Conservation (phyloP, 2,888 invertebrate genomes). For the Microdon myrmicae region DNA sequence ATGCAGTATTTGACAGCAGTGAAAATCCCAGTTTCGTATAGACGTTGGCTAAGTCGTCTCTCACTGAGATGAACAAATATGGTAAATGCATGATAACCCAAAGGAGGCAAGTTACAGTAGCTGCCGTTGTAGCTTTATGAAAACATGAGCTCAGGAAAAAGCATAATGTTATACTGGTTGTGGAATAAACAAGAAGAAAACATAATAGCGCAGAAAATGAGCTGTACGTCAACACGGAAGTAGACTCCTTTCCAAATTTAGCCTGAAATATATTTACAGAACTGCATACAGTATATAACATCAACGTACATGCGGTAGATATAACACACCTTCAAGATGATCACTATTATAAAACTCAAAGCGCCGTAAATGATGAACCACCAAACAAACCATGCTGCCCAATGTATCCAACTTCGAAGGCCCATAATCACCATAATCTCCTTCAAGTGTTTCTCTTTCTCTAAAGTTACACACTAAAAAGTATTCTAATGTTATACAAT, state of each 20-base stretch:
- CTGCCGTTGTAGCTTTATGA: constrained; percentile 78
- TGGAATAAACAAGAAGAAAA: constrained; percentile 75
- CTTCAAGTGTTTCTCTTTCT: constrained; percentile 60
- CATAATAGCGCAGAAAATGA: constrained; percentile 75
- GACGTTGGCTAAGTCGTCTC: constrained; percentile 73
- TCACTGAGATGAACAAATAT: constrained; percentile 73
- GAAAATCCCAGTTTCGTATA: constrained; percentile 71
- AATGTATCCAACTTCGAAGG: constrained; percentile 80
- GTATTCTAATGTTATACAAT: constrained; percentile 46
- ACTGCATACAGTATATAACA: background rate
- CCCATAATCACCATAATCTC: constrained; percentile 91
- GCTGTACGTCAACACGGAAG: constrained; percentile 75
- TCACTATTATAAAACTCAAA: constrained; percentile 69
- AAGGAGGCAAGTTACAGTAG: constrained; percentile 76
- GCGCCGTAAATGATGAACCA: constrained; percentile 74
- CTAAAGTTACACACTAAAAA: constrained; percentile 57
- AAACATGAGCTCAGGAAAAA: constrained; percentile 82
- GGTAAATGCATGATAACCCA: constrained; percentile 81
- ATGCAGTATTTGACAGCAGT: constrained; percentile 78
- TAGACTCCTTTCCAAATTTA: constrained; percentile 66
- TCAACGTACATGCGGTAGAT: constrained; percentile 21
- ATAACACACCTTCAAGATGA: constrained; percentile 71
- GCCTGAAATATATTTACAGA: constrained; percentile 47
- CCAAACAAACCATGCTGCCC: constrained; percentile 84
- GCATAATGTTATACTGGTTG: constrained; percentile 76